phyloP scores from a whole-genome alignment of 1,140 invertebrate genomes.

The Whitmania pigra region DNA sequence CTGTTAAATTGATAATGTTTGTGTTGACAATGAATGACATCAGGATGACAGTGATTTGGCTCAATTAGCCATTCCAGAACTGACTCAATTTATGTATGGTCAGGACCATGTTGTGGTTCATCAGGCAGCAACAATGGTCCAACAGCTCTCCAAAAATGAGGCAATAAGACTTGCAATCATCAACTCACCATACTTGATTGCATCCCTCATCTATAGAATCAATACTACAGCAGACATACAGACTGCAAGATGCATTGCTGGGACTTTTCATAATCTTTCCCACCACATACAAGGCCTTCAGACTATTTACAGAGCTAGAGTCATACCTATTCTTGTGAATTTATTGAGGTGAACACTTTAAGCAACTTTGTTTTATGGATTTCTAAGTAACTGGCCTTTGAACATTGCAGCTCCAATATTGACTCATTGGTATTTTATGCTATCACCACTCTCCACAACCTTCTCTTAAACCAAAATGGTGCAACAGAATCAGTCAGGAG shows the following conservation, averaged over 20 bases:
- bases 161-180: conserved; percentile 92
- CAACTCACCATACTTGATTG: conserved; percentile 90
- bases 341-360: conserved; percentile 46
- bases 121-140: conserved; percentile 96
- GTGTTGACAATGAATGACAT: background rate
- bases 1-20: background rate
- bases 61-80: conserved; percentile 89
- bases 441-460: conserved; percentile 92
- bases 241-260: conserved; percentile 74
- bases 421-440: conserved; percentile 95
- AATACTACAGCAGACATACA: conserved; percentile 87
- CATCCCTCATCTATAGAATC: conserved; percentile 72
- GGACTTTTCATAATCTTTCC: conserved; percentile 90
- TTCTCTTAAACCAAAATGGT: conserved; percentile 89
- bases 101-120: conserved; percentile 81
- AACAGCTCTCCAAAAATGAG: conserved; percentile 94
- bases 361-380: background rate
- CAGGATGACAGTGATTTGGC: conserved; percentile 89
- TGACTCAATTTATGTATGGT: conserved; percentile 90
- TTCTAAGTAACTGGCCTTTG: background rate
- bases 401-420: conserved; percentile 66
- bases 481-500: conserved; percentile 92
- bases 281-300: conserved; percentile 88
- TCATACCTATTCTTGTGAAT: conserved; percentile 90
- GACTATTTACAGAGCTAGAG: conserved; percentile 94